These are phyloP conservation scores for Hippopotamyrus pictus DNA, from an alignment of 2,797 vertebrate genomes.

Conservation along the genomic window DNA sequence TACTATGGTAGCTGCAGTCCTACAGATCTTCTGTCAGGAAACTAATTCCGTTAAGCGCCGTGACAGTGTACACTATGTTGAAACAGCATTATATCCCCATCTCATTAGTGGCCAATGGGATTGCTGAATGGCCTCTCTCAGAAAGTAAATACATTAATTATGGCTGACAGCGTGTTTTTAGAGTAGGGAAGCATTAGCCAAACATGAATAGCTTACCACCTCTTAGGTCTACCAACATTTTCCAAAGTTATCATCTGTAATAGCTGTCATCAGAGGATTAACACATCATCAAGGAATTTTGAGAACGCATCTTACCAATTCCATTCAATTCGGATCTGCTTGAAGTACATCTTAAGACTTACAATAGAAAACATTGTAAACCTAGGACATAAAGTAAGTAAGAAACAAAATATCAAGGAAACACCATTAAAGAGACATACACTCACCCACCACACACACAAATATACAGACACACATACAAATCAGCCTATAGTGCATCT, in stretches of 20 bases:
- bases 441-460: background rate
- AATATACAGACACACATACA: background rate
- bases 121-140: background rate
- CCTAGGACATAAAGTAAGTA: background rate
- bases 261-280: slow-evolving; percentile 3
- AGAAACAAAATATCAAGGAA: background rate
- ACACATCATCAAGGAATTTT: slow-evolving; percentile 1
- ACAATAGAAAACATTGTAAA: background rate
- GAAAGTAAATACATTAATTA: background rate
- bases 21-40: background rate
- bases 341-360: background rate
- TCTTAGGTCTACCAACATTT: background rate
- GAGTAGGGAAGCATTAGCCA: background rate
- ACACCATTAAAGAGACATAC: background rate
- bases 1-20: background rate
- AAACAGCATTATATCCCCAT: background rate
- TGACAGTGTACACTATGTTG: background rate
- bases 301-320: background rate
- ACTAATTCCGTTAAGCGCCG: background rate
- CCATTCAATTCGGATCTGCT: background rate
- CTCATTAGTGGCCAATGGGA: background rate
- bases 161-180: slow-evolving; percentile 1
- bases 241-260: background rate
- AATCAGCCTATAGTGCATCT: background rate
- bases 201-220: background rate